Base-by-base conservation (phyloP, 2,888 invertebrate genomes). In the Lamproptera curius region DNA sequence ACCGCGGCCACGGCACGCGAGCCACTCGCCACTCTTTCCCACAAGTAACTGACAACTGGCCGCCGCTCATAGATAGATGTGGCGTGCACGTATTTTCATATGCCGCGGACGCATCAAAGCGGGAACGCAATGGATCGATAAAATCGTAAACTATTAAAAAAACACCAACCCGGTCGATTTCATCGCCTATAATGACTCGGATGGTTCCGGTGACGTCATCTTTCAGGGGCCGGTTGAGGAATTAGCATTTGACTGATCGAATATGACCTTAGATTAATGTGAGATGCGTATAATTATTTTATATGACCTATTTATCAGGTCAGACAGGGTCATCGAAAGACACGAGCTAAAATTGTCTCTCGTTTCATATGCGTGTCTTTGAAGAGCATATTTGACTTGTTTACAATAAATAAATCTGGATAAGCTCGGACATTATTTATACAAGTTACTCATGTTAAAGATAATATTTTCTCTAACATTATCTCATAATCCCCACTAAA, bases 31-130 rank as follows among this genome's bases (percentile, higher is more conserved):
- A 73, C 74, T 73, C 76, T 67, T 71, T 65, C 65, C 69, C 76
- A 68, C 70, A 61, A 78, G 70, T 73, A 69, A 77, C 80, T 77
- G 77, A 81, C 83, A 80, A 86, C 85, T 81, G 85, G 76, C 73
- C 77, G 81, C 71, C 73, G 77, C 64, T 70, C 70, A 70, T 5
- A 3, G 3, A 28, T 28, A 31, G 31, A 11, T 31, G n/a, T 9
- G 57, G 61, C 56, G 74, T 76, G 64, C 59, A 67, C 71, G 76
- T 76, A 75, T 84, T 84, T 86, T 78, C 75, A 84, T 78, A 78
- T 73, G 67, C 65, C 61, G 61, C 62, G 59, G 65, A 69, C 75
- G 75, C 75, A 77, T 76, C 70, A 67, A 69, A 46, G 45, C 42
- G 51, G 45, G 40, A 50, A 53, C 46, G 47, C 44, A 56, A 46